Evolutionary conservation across 2,888 invertebrate genomes (phyloP).

Genomic region (Abscondita cerata): DNA sequence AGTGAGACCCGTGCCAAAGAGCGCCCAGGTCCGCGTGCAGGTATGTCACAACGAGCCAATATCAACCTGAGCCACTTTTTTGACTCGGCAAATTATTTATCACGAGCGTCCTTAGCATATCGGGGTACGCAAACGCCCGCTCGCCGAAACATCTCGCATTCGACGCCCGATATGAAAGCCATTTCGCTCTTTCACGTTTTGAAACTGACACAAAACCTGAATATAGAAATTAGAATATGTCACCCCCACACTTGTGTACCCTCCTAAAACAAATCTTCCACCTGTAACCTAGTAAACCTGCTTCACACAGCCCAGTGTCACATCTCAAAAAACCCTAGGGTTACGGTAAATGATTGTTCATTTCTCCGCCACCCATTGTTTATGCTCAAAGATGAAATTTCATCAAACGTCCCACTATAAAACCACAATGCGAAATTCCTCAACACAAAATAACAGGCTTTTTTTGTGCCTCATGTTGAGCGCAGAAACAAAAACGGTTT

Average conservation of each 20-base stretch:
- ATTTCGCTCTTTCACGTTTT: constrained; percentile 38
- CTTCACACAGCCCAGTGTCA: constrained; percentile 35
- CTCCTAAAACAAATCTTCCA: constrained; percentile 34
- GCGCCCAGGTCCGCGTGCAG: too few relatives aligned
- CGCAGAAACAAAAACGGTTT: constrained; percentile 48
- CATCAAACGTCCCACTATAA: constrained; percentile 52
- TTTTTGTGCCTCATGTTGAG: too few relatives aligned
- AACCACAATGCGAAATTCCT: constrained; percentile 50
- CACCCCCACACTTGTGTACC: constrained; percentile 32
- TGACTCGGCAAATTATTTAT: too few relatives aligned
- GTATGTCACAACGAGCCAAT: too few relatives aligned
- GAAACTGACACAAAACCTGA: constrained; percentile 39
- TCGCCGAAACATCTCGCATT: constrained; percentile 43
- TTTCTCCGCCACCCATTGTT: constrained; percentile 39
- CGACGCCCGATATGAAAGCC: constrained; percentile 40
- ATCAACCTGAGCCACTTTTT: too few relatives aligned
- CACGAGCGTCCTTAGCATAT: too few relatives aligned
- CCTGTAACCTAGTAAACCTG: constrained; percentile 38
- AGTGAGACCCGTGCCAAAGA: too few relatives aligned
- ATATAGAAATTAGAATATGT: constrained; percentile 41
- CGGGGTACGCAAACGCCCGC: constrained; percentile 32
- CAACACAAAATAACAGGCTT: constrained; percentile 41
- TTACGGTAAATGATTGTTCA: constrained; percentile 42
- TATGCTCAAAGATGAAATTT: constrained; percentile 46
- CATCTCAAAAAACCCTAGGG: constrained; percentile 30